Evolutionary conservation across 2,113 vertebrate genomes (phyloP), one percentile per base, ranked within the genome.

Genomic region (Lamprologus callipterus): DNA sequence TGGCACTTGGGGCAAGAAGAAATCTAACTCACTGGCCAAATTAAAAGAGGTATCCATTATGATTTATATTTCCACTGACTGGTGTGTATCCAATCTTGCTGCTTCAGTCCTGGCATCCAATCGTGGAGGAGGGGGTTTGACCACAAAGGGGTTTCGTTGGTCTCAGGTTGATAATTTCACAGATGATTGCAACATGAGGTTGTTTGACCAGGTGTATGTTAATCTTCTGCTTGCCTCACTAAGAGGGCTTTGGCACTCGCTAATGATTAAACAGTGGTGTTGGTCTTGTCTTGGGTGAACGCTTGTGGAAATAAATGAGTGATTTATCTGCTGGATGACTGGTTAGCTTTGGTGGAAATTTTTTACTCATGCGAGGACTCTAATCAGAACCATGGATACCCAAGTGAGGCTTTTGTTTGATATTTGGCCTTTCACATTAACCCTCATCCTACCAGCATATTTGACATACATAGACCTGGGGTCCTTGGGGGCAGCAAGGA

Each of bases 1-100:
- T 90, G 96, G 96, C 93, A 88, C 96, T 95, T 97, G 97, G 97
- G 95, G 96, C 95, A 97, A 96, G 97, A 96, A 96, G 97, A 97
- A 97, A 95, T 91, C 95, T 85, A 95, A 93, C 93, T 92, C 92
- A 85, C 42, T 96, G 94, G 87, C 89, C 92, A 97, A 97, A 97
- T 96, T 97, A 97, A 97, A 96, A 96, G 26, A 94, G 92, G 91
- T 93, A 92, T 89, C 83, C 85, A 80, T 53, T 89, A 23, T 82
- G 58, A 86, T 89, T 89, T 70, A 42, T 54, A 53, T 86, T 89
- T 78, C 65, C 86, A 88, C 60, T 93, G 83, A 94, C 70, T 33
- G 81, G 85, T 89, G 84, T 89, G 68, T 89, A 26, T 93, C 86
- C 84, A 88, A 88, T 95, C 90, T 93, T 42, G 82, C 86, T 89